Conservation (phyloP, 2,888 invertebrate genomes). For the Hypselothyrea guttata region DNA sequence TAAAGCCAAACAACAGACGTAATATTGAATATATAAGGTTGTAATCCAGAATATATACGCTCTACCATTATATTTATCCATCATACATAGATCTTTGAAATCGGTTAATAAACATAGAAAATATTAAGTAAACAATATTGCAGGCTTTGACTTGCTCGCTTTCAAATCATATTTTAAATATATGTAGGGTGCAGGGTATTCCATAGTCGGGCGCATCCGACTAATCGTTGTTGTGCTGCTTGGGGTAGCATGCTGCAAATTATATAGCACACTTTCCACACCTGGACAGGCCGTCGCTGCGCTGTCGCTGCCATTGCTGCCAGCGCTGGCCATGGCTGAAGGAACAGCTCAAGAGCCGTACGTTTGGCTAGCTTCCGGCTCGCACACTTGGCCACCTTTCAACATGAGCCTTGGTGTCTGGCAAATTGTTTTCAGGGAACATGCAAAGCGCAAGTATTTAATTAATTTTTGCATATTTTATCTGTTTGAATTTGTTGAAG, state of each 20-base stretch:
- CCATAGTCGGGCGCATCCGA: too few relatives aligned
- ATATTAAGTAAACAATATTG: too few relatives aligned
- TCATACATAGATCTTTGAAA: too few relatives aligned
- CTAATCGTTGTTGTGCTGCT: constrained; percentile 5
- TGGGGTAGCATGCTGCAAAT: constrained; percentile 73
- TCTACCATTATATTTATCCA: too few relatives aligned
- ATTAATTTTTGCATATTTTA: constrained; percentile 79
- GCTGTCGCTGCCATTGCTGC: constrained; percentile 21
- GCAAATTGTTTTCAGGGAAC: constrained; percentile 79
- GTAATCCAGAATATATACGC: too few relatives aligned
- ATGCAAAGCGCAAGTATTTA: constrained; percentile 79
- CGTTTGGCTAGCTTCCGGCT: constrained; percentile 54
- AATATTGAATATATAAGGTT: too few relatives aligned
- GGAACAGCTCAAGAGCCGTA: constrained; percentile 65
- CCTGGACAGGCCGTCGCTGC: constrained; percentile 73
- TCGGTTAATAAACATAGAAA: too few relatives aligned
- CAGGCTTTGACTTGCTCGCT: too few relatives aligned
- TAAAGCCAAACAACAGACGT: too few relatives aligned
- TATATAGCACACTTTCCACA: constrained; percentile 78
- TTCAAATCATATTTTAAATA: too few relatives aligned
- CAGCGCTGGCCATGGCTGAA: constrained; percentile 37
- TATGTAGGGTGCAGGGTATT: too few relatives aligned
- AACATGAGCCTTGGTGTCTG: constrained; percentile 79
- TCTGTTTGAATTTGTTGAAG: constrained; percentile 79
- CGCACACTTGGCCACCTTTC: constrained; percentile 70